Evolutionary conservation across 2,888 invertebrate genomes (phyloP).

Genomic region (Parnassius smintheus): DNA sequence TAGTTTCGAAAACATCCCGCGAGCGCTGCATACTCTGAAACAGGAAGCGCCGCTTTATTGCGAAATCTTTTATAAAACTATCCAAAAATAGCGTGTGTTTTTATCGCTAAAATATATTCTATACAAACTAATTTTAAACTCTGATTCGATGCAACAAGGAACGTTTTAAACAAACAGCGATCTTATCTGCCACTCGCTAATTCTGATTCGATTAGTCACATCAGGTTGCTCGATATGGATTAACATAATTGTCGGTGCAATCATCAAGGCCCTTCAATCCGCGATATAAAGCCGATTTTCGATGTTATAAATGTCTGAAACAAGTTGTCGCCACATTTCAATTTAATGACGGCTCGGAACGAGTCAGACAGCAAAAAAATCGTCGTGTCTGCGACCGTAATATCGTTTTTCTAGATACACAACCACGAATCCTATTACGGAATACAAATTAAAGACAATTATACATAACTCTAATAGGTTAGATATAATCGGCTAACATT

Average conservation of each 20-base stretch:
- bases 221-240: slow-evolving; percentile 31
- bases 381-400: slow-evolving; percentile 49
- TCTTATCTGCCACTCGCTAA: slow-evolving; percentile 35
- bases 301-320: slow-evolving; percentile 25
- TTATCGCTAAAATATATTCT: slow-evolving; percentile 10
- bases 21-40: slow-evolving; percentile 18
- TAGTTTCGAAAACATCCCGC: slow-evolving; percentile 21
- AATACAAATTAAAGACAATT: slow-evolving; percentile 25
- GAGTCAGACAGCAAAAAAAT: slow-evolving; percentile 48
- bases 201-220: slow-evolving; percentile 51
- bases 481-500: no score
- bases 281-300: slow-evolving; percentile 36
- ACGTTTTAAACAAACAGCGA: slow-evolving; percentile 2
- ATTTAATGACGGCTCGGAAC: slow-evolving; percentile 46
- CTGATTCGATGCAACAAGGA: neutral
- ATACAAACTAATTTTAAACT: slow-evolving; percentile 17
- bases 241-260: slow-evolving; percentile 13
- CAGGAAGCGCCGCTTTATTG: slow-evolving; percentile 26
- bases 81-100: slow-evolving; percentile 22
- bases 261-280: neutral
- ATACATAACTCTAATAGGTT: neutral
- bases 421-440: slow-evolving; percentile 20
- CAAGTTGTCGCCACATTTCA: slow-evolving; percentile 39
- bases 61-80: slow-evolving; percentile 25
- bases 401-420: slow-evolving; percentile 42